Base-by-base conservation (phyloP, 1,140 invertebrate species). In the Samia ricini region DNA sequence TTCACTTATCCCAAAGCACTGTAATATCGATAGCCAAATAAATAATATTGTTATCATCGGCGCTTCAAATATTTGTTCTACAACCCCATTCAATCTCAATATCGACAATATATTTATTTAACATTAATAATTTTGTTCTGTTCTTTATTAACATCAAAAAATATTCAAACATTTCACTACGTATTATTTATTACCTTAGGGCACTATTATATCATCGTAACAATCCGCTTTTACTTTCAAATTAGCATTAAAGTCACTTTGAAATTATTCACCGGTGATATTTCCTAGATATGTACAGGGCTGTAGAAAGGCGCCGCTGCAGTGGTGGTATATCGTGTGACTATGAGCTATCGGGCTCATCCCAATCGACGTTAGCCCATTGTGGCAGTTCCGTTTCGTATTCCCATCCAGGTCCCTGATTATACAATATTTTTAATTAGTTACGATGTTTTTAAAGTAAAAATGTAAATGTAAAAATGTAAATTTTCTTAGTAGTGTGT, bases 341-440 rank as follows among this genome's bases (percentile, higher is more conserved):
- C 88, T 90, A 90, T 86, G 86, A 89, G 57, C 56, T 80, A 55
- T 93, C 92, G 18, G 91, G 81, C 66, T 95, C 95, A 33, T 91
- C 91, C 96, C 96, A 97, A 62, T 97, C 95, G 21, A 95, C 92
- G 70, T 92, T 92, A 12, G 97, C 97, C 97, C 97, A 98, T 26
- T 94, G 94, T 1, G 97, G 97, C 61, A 98, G 89, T 71, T 96
- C 94, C 0, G 97, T 98, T 86, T 97, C 94, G 85, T 96, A 98
- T 76, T 95, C 95, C 97, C 97, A 98, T 21, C 95, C 96, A 33
- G 96, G 95, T 50, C 96, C 97, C 94, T 96, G 82, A n/a, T 52
- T 8, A 59, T 29, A 64, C 52, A 60, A 68, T 22, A 65, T 8
- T 19, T 22, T 33, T 10, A 50, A 65, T 52, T 54, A 50, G 0